These are phyloP conservation scores for Epizoanthus ramosus DNA, from an alignment of 92 coral and sea anemone species.

Conservation along the genomic window DNA sequence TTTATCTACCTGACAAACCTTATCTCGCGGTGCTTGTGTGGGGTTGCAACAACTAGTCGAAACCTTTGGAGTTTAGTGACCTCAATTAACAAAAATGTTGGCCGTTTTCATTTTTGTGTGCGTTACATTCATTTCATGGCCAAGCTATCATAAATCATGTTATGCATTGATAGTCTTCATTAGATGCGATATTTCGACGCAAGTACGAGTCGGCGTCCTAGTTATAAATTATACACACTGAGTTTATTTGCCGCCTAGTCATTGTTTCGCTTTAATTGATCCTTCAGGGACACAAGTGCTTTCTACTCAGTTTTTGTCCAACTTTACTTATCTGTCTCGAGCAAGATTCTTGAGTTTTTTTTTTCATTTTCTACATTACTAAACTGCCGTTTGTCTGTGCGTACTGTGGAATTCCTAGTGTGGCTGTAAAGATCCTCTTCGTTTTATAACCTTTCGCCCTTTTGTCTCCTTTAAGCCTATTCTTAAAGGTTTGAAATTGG, in stretches of 20 bases:
- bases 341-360: background rate
- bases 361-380: background rate
- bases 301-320: background rate
- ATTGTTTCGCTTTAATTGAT: conserved; percentile 22
- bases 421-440: background rate
- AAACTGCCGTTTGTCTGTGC: background rate
- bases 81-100: background rate
- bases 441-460: conserved; percentile 4
- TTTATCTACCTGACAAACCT: conserved; percentile 21
- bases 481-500: background rate
- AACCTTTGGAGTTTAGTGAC: background rate
- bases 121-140: background rate
- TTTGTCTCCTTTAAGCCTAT: background rate
- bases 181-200: conserved; percentile 31
- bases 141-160: conserved; percentile 28
- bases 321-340: background rate
- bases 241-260: conserved; percentile 18
- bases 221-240: conserved; percentile 27
- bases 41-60: background rate
- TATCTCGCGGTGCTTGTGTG: conserved; percentile 1
- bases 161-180: conserved; percentile 24
- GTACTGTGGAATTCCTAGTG: too few relatives aligned
- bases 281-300: conserved; percentile 21
- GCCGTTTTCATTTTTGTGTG: background rate
- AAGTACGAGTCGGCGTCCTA: background rate